phyloP scores from a whole-genome alignment of 2,888 invertebrate genomes.

The Rosalia funebris region DNA sequence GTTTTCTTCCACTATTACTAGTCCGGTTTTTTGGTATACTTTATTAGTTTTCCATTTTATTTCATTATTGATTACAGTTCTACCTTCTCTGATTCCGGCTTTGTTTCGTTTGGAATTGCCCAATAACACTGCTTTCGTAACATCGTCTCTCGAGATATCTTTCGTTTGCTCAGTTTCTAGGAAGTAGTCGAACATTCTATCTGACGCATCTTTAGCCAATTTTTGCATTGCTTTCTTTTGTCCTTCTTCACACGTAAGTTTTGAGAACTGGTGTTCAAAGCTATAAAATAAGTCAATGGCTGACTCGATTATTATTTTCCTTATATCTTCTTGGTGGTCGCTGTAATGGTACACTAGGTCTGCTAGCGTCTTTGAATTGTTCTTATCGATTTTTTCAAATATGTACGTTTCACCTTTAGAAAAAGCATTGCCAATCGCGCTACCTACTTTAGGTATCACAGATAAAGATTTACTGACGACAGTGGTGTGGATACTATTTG shows the following conservation, averaged over 20 bases:
- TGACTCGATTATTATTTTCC: slow-evolving; percentile 33
- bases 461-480: slow-evolving; percentile 28
- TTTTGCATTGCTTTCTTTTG: slow-evolving; percentile 33
- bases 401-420: slow-evolving; percentile 32
- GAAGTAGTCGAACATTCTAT: slow-evolving; percentile 31
- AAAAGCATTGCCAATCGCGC: slow-evolving; percentile 28
- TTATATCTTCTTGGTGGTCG: slow-evolving; percentile 34
- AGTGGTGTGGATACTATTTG: slow-evolving; percentile 29
- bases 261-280: slow-evolving; percentile 35
- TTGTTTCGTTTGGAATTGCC: slow-evolving; percentile 35
- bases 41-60: slow-evolving; percentile 32
- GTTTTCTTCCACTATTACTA: slow-evolving; percentile 19
- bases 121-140: slow-evolving; percentile 37
- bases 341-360: slow-evolving; percentile 39
- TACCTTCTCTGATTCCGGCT: slow-evolving; percentile 30
- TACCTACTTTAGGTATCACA: slow-evolving; percentile 31
- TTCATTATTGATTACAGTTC: slow-evolving; percentile 17
- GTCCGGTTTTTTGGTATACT: slow-evolving; percentile 35
- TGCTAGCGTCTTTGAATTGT: slow-evolving; percentile 35
- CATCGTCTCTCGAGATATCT: slow-evolving; percentile 27
- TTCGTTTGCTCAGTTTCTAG: slow-evolving; percentile 18
- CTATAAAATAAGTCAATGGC: slow-evolving; percentile 34
- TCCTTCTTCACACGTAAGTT: slow-evolving; percentile 20
- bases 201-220: slow-evolving; percentile 27
- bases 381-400: slow-evolving; percentile 38